Evolutionary conservation across 1,140 invertebrate genomes (phyloP), one percentile per base, ranked within the genome.

Genomic region (Ptiloglossa arizonensis): DNA sequence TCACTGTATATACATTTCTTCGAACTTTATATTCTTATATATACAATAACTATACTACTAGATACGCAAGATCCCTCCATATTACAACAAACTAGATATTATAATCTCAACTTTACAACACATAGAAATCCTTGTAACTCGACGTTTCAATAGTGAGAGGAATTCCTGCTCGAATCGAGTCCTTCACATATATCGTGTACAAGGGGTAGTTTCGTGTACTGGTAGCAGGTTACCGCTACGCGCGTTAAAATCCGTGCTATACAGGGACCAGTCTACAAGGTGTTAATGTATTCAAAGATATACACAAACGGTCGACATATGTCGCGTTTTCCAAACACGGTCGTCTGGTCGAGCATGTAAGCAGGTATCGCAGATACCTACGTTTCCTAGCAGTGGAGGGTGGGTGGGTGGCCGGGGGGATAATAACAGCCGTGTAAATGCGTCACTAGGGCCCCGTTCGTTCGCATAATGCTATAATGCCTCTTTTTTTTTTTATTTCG

Each of bases 361-460:
- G 62, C 76, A 82, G 67, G 68, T 79, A 79, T 83, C 80, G 71
- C 44, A 70, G 77, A 63, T 82, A 72, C 76, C 74, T 82, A 82
- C 46, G 66, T 79, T 83, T 82, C 52, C 81, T 79, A 38, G 70
- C 62, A 83, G 64, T 22, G 15, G 50, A 27, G 63, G 57, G 79
- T 59, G 13, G 44, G 22, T 9, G 41, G 41, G 41, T 22, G 50
- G 41, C 38, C 59, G 71, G 59, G 75, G 56, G 74, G 54, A 86
- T 87, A 87, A 87, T 87, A 87, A 87, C 81, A 86, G 84, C 81
- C 85, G 85, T 79, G 81, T 82, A 86, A 87, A 87, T 86, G 85
- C 85, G 85, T 86, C 85, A 86, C 85, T 86, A 83, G 85, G 77
- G 59, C 76, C 57, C 82, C 75, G 72, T 83, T 79, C 82, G 83